Base-by-base conservation (phyloP, 37 sponge, comb jelly and placozoan species). In the Chondrosia reniformis region DNA sequence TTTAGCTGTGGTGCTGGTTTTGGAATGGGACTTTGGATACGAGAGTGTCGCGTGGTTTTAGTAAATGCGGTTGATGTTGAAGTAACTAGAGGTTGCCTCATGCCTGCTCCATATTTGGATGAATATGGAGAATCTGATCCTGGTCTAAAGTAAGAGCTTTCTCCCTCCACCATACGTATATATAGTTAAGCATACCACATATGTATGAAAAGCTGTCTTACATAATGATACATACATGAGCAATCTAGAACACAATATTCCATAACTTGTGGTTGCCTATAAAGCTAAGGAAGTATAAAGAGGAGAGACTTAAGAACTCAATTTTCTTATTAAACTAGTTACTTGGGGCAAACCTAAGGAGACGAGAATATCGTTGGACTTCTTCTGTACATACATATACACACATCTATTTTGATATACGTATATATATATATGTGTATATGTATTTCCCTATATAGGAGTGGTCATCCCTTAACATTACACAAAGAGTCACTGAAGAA, bases 111-210 rank as follows among this genome's bases (percentile, higher is more conserved):
- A 3, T 94, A 90, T 73, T 45, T 90, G 38, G 94, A 94, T 66
- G 92, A 94, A 65, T 90, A 87, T 72, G 92, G 94, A 28, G 94
- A 94, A 57, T 31, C 85, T 49, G 94, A 94, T 40, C 80, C 81
- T 55, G 94, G 94, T 25, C 83, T 94, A 17, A 86, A 87, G 94
- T 94, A 57, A 71, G 65, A 25, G n/a, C 7, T 15, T 49, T 15
- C 15, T 49, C 52, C 10, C n/a, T n/a, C n/a, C n/a, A n/a, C n/a
- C n/a, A n/a, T n/a, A n/a, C n/a, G n/a, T n/a, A 15, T 49, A 49
- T 49, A 15, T 15, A 49, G 52, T 49, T 49, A 49, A 49, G 15
- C 15, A 19, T 49, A 49, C 10, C 15, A 33, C 32, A 63, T 63
- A 32, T 33, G 15, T 63, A 10, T 49, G 15, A 10, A 49, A n/a